Conservation (phyloP, 2,797 vertebrate species). For the Mallotus villosus region DNA sequence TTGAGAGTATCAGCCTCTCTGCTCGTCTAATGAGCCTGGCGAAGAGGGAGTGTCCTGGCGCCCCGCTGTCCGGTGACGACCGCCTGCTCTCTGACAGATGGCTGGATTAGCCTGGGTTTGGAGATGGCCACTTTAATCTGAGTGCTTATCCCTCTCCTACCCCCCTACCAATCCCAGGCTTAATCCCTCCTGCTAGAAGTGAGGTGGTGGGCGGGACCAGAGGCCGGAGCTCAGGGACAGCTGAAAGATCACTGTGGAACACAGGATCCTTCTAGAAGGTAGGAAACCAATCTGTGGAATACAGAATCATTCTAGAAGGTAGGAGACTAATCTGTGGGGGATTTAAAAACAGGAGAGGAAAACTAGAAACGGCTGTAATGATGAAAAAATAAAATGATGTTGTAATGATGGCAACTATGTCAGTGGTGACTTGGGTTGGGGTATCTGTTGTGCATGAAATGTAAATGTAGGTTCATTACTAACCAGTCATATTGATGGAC, state of each 20-base stretch:
- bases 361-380: background rate
- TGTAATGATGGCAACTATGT: background rate
- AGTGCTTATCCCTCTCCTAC: slow-evolving; percentile 69
- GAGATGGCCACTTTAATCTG: slow-evolving; percentile 77
- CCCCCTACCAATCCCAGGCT: slow-evolving; percentile 52
- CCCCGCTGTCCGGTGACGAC: slow-evolving; percentile 39
- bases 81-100: slow-evolving; percentile 82
- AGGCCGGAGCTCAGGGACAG: background rate
- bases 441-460: too few relatives aligned
- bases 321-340: slow-evolving; percentile 28
- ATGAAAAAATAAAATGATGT: too few relatives aligned
- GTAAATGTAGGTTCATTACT: too few relatives aligned
- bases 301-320: slow-evolving; percentile 64
- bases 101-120: slow-evolving; percentile 75
- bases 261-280: slow-evolving; percentile 62
- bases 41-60: slow-evolving; percentile 44
- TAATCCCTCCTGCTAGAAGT: slow-evolving; percentile 56
- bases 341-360: background rate
- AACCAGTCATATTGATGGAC: too few relatives aligned
- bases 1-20: slow-evolving; percentile 29
- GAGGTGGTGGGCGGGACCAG: slow-evolving; percentile 41
- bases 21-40: slow-evolving; percentile 64
- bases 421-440: background rate
- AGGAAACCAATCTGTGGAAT: slow-evolving; percentile 30
- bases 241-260: slow-evolving; percentile 40